Evolutionary conservation across 2,888 invertebrate species (phyloP).

Genomic region (Orthosia gracilis): DNA sequence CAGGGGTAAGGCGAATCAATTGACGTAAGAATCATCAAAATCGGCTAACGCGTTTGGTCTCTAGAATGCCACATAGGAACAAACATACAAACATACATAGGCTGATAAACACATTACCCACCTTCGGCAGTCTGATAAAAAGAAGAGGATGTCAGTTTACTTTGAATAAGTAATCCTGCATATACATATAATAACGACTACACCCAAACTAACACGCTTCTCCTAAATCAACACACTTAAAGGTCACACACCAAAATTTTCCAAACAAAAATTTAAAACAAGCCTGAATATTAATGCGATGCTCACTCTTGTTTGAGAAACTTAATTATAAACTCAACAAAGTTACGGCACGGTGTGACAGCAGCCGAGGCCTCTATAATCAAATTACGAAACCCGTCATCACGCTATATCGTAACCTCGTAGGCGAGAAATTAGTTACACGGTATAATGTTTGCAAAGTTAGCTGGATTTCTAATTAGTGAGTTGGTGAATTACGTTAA

Average conservation of each 20-base stretch:
- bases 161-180: not conserved
- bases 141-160: not conserved
- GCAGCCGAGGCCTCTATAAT: constrained; percentile 62
- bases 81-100: too few species aligned
- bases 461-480: constrained; percentile 71
- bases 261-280: constrained; percentile 32
- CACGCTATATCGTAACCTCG: constrained; percentile 56
- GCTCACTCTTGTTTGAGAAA: constrained; percentile 50
- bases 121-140: too few species aligned
- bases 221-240: constrained; percentile 2
- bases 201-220: not conserved
- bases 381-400: constrained; percentile 68
- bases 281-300: constrained; percentile 47
- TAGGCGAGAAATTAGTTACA: constrained; percentile 68
- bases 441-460: constrained; percentile 77
- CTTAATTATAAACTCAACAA: constrained; percentile 56
- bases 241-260: constrained; percentile 19
- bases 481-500: constrained; percentile 69
- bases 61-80: too few species aligned
- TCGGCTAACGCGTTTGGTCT: too few species aligned
- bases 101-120: too few species aligned
- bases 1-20: too few species aligned
- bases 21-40: too few species aligned
- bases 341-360: constrained; percentile 61
- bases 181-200: not conserved